Conservation (phyloP, 2,888 invertebrate species). For the Eulithis testata region DNA sequence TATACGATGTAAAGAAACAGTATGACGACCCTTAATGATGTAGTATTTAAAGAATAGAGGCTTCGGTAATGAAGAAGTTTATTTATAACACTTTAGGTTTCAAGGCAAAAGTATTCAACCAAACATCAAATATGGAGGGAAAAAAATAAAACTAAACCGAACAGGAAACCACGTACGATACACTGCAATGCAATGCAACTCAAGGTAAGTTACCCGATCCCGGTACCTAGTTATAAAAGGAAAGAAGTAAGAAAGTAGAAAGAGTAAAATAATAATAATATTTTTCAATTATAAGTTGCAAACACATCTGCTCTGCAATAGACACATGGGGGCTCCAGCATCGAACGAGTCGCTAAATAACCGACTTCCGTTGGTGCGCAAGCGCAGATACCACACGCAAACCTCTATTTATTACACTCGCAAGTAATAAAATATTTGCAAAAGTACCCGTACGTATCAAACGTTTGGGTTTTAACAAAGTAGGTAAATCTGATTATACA, state of each 20-base stretch:
- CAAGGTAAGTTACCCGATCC: no score
- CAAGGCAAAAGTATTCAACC: no score
- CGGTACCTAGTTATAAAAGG: no score
- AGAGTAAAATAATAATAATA: constrained; percentile 6
- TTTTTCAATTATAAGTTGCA: constrained; percentile 24
- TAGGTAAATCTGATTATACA: neutral
- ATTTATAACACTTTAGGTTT: no score
- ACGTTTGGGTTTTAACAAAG: neutral
- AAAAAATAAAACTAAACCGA: no score
- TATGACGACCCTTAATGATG: neutral
- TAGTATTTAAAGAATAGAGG: neutral
- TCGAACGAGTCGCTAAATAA: constrained; percentile 61
- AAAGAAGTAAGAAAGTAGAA: neutral
- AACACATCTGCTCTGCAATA: constrained; percentile 28
- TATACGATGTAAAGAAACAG: neutral
- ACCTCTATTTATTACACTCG: constrained; percentile 51
- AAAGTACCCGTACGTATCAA: no score
- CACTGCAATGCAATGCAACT: no score
- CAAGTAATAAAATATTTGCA: constrained; percentile 36
- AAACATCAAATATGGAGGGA: no score
- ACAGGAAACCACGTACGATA: no score
- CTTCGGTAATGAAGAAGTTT: no score
- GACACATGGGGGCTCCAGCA: constrained; percentile 40
- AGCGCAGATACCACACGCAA: constrained; percentile 59
- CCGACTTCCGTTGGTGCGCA: constrained; percentile 63